These are phyloP conservation scores for Argyra leucocephala DNA, from an alignment of 2,888 invertebrate genomes.

Conservation along the genomic window DNA sequence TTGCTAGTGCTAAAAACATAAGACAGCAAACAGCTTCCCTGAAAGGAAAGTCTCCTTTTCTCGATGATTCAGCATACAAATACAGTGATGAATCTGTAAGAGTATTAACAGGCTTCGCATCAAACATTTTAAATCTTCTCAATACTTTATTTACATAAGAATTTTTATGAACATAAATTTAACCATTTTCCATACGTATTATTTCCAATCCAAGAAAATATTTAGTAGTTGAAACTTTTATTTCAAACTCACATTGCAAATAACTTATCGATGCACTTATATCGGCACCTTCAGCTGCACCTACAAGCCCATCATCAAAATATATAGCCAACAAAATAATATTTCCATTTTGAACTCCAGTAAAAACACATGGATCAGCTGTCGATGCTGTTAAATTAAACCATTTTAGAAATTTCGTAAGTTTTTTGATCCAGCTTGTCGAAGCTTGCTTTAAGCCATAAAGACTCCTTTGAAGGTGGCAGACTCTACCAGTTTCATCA, in stretches of 20 bases:
- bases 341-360: conserved; percentile 18
- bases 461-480: conserved; percentile 21
- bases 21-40: too few relatives aligned
- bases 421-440: conserved; percentile 23
- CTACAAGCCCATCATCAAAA: conserved; percentile 28
- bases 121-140: conserved; percentile 18
- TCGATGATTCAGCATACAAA: too few relatives aligned
- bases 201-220: conserved; percentile 28
- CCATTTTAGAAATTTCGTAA: conserved; percentile 22
- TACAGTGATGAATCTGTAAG: too few relatives aligned
- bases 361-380: conserved; percentile 27
- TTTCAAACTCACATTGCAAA: too few relatives aligned
- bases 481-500: conserved; percentile 21
- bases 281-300: conserved; percentile 18
- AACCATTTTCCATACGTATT: conserved; percentile 13
- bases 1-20: too few relatives aligned
- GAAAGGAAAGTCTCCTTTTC: too few relatives aligned
- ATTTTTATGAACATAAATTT: conserved; percentile 16
- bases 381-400: conserved; percentile 24
- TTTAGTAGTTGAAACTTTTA: conserved; percentile 35
- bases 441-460: conserved; percentile 25
- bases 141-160: conserved; percentile 18
- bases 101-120: neutral
- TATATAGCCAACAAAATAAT: conserved; percentile 25
- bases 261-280: conserved; percentile 16